A percentile compares a stretch with the other conserved stretches of the same genome.
Conservation (phyloP, 23 tunicate species). For the Aplidium turbinatum region DNA sequence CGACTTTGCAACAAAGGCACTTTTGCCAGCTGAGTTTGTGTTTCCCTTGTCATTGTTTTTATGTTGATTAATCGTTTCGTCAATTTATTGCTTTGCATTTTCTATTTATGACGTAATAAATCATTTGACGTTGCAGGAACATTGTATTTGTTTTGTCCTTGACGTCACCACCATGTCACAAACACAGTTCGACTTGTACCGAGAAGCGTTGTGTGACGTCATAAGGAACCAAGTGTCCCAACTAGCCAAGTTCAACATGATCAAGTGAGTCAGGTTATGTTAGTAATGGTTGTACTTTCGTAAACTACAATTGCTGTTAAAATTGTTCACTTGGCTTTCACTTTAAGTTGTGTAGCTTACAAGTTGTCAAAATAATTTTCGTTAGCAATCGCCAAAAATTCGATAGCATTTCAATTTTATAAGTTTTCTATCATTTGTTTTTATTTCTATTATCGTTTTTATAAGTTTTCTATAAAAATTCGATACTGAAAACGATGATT, state of each 20-base stretch:
- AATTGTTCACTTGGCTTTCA: too few relatives aligned
- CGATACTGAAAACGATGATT: too few relatives aligned
- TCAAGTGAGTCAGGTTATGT: conserved; percentile 63
- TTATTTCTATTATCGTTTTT: too few relatives aligned
- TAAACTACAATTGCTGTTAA: neutral
- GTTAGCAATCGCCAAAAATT: too few relatives aligned
- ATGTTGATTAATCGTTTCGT: neutral
- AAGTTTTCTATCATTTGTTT: too few relatives aligned
- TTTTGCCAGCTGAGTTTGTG: neutral
- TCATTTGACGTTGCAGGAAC: conserved; percentile 58
- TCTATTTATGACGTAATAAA: neutral
- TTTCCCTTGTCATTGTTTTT: neutral
- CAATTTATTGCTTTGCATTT: neutral
- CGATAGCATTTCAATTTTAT: too few relatives aligned
- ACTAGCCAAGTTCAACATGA: conserved; percentile 85
- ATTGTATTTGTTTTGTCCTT: conserved; percentile 71
- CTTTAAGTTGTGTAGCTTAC: too few relatives aligned
- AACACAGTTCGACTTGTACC: conserved; percentile 84
- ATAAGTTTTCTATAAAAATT: too few relatives aligned
- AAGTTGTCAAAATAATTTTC: too few relatives aligned
- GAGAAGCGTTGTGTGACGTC: conserved; percentile 69
- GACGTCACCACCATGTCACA: conserved; percentile 88
- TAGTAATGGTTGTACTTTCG: neutral
- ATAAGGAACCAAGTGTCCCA: conserved; percentile 83
- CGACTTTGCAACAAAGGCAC: neutral